phyloP scores from a whole-genome alignment of 2,888 invertebrate genomes.

The Podabrus alpinus region DNA sequence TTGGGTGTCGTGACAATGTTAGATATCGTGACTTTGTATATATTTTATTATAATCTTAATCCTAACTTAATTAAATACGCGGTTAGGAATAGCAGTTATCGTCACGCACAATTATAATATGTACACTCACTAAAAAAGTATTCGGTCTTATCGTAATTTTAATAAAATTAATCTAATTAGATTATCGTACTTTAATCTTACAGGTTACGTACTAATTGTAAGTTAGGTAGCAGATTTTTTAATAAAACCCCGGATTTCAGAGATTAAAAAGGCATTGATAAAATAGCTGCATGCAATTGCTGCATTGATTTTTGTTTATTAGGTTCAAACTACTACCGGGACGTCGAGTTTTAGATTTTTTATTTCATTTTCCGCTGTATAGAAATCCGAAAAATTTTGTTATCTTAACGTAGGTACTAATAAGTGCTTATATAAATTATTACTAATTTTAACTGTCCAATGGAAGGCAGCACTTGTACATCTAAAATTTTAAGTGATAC shows the following conservation, averaged over 20 bases:
- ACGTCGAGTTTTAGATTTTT: background rate
- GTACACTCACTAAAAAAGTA: slow-evolving; percentile 21
- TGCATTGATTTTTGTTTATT: background rate
- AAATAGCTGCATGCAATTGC: background rate
- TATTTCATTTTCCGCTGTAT: background rate
- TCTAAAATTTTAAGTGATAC: too few relatives aligned
- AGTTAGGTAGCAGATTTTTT: background rate
- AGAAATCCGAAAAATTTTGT: background rate
- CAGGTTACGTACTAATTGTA: background rate
- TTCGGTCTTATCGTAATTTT: slow-evolving; percentile 1
- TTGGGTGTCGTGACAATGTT: slow-evolving; percentile 43
- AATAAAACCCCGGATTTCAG: background rate
- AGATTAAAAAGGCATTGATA: background rate
- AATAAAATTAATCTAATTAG: slow-evolving; percentile 6
- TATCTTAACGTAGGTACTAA: too few relatives aligned
- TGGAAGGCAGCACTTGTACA: too few relatives aligned
- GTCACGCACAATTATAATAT: slow-evolving; percentile 39
- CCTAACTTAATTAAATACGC: slow-evolving; percentile 55
- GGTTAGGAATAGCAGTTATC: slow-evolving; percentile 42
- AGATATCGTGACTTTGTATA: slow-evolving; percentile 46
- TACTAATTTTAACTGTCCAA: too few relatives aligned
- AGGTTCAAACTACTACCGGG: background rate
- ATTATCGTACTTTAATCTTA: slow-evolving; percentile 8
- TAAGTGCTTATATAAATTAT: too few relatives aligned
- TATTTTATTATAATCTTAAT: slow-evolving; percentile 54